A percentile compares a stretch with the other conserved stretches of the same genome.
Conservation (phyloP, 37 sponge, comb jelly and placozoan genomes). For the Axinella damicornis region DNA sequence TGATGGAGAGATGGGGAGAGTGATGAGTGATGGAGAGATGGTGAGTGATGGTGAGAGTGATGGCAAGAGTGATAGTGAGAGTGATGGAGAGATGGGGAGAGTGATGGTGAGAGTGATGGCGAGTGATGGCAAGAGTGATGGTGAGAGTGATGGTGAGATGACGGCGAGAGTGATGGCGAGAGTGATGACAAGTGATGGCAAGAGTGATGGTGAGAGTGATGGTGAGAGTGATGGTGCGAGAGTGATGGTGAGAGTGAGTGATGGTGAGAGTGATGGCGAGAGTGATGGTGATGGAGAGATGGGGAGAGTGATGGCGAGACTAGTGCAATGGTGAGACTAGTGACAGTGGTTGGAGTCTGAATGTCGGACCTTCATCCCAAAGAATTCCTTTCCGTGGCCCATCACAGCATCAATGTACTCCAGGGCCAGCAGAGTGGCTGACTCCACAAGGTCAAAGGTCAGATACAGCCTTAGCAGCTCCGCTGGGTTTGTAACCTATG, state of each 20-base stretch:
- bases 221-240: neutral
- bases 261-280: neutral
- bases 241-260: too few relatives aligned
- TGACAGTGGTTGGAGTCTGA: neutral
- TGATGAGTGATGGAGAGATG: too few relatives aligned
- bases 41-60: too few relatives aligned
- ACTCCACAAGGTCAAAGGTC: conserved; percentile 53
- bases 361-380: conserved; percentile 53
- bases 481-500: conserved; percentile 52
- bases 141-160: too few relatives aligned
- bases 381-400: conserved; percentile 57
- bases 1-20: neutral
- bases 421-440: conserved; percentile 45
- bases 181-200: neutral
- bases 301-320: neutral
- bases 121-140: neutral
- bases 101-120: neutral
- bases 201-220: too few relatives aligned
- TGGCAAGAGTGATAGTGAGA: too few relatives aligned
- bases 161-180: too few relatives aligned
- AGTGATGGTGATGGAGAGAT: neutral
- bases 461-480: conserved; percentile 60
- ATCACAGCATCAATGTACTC: conserved; percentile 75
- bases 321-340: neutral
- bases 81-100: neutral